Base-by-base conservation (phyloP, 2,888 invertebrate species). In the Willowsia nigromaculata region DNA sequence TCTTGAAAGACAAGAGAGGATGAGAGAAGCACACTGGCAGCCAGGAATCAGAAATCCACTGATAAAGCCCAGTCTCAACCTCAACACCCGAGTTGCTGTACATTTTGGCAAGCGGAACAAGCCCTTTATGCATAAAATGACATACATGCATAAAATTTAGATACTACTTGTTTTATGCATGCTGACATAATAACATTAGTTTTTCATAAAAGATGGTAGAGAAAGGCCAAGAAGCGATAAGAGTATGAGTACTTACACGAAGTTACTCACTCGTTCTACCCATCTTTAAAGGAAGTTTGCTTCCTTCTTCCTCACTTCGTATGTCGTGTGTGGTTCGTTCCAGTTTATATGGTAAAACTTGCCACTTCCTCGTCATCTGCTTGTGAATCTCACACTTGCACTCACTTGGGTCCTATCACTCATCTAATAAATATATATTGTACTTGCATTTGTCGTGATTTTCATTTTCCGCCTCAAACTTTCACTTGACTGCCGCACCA, bases 361-460 rank as follows among this genome's bases (percentile, higher is more conserved):
- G 56, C 56, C 56, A 56, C 56, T 62, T 62, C 15, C n/a, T 30
- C 25, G 27, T 25, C 13, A 25, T 1, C 27, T 53, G 15, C 18
- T 62, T 13, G 76, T 53, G 30, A n/a, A 18, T 53, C 5, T 53
- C n/a, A 6, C n/a, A 53, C 53, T 71, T 71, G 71, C 15, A 71
- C 33, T 33, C 83, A 33, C 83, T 71, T 68, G 83, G 83, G 68
- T 25, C 83, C 83, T 22, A 84, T 84, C 50, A 84, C 71, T 84
- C 68, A 68, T 82, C 82, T 22, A 84, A 71, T 84, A 50, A 84
- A 53, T 68, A 47, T 25, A 62, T 33, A 53, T 25, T n/a, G 27
- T 74, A 13, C 25, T 74, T 40, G 71, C 27, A 27, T 43, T 25
- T 84, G 62, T 71, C 37, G 6, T 71, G 71, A 84, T 84, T 84